phyloP scores from a whole-genome alignment of 2,888 invertebrate species.

The Lissocephala sabroskyi region DNA sequence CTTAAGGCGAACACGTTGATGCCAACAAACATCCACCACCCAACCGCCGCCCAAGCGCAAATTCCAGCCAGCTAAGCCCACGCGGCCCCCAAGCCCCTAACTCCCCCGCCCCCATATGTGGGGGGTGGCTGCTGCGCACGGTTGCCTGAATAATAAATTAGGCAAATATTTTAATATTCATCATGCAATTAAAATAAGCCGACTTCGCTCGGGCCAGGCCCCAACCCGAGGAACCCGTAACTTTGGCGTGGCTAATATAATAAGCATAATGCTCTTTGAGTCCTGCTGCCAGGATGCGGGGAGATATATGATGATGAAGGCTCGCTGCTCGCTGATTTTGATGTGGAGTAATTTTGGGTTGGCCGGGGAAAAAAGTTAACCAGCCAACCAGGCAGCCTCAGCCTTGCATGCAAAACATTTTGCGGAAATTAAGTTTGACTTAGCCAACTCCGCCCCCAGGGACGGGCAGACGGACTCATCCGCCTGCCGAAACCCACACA shows the following conservation, averaged over 20 bases:
- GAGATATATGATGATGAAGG: constrained; percentile 12
- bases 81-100: too few relatives aligned
- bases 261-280: constrained; percentile 40
- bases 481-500: constrained; percentile 1
- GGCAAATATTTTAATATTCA: constrained; percentile 69
- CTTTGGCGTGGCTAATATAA: constrained; percentile 39
- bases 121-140: too few relatives aligned
- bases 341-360: constrained; percentile 3
- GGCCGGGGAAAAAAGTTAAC: neutral
- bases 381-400: neutral
- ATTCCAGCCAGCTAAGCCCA: too few relatives aligned
- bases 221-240: neutral
- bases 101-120: too few relatives aligned
- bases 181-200: constrained; percentile 68
- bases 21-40: too few relatives aligned
- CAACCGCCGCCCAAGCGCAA: too few relatives aligned
- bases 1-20: too few relatives aligned
- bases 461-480: constrained; percentile 1
- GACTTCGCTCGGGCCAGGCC: constrained; percentile 9
- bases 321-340: too few relatives aligned
- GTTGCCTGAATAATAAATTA: constrained; percentile 66
- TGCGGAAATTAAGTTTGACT: constrained; percentile 55
- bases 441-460: too few relatives aligned
- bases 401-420: constrained; percentile 35
- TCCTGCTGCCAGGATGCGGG: constrained; percentile 2